Percentiles rank a stretch among this genome's conserved stretches.
These are phyloP conservation scores for Pampus argenteus DNA, from an alignment of 2,797 vertebrate genomes.

Conservation along the genomic window DNA sequence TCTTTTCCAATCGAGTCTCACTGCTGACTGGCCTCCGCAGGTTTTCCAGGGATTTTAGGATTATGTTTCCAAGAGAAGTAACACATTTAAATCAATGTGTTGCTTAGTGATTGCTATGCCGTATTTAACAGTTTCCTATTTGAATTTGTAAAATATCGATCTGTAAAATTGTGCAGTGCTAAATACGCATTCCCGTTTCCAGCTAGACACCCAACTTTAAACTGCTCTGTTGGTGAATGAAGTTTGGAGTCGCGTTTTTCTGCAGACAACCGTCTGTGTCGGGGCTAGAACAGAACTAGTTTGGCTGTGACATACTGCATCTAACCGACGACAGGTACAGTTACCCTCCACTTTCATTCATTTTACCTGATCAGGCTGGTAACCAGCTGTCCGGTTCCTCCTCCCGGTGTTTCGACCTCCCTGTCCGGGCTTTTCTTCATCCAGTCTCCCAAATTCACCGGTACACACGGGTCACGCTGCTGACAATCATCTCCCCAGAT, in stretches of 20 bases:
- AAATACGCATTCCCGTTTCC: fast-evolving
- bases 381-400: conserved; percentile 12
- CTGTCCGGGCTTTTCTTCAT: conserved; percentile 4
- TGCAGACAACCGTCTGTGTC: background rate
- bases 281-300: background rate
- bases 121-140: background rate
- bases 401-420: conserved; percentile 23
- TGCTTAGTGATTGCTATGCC: background rate
- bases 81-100: background rate
- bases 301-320: conserved; percentile 2
- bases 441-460: conserved; percentile 26
- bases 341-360: background rate
- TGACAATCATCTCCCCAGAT: background rate
- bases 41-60: background rate
- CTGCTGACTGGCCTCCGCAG: background rate
- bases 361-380: background rate
- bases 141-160: background rate
- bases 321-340: background rate
- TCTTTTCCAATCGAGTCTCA: background rate
- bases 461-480: conserved; percentile 1
- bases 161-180: fast-evolving
- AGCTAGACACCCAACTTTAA: background rate
- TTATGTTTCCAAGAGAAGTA: background rate
- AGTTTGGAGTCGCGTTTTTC: conserved; percentile 19
- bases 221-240: conserved; percentile 10